These are phyloP conservation scores for Sapayoa aenigma DNA, from an alignment of 2,113 vertebrate genomes.

Conservation along the genomic window DNA sequence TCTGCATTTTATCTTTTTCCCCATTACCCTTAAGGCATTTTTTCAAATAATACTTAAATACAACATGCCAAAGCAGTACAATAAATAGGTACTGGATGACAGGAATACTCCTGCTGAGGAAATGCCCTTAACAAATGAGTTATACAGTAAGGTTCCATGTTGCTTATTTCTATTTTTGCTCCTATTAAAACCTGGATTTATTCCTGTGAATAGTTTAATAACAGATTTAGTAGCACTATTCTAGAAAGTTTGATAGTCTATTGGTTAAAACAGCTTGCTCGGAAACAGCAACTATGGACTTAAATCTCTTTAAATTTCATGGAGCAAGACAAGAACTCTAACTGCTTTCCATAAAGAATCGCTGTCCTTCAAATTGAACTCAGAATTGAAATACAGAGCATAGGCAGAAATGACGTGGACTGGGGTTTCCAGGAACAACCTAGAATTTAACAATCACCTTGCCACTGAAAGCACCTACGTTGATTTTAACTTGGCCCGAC, in stretches of 20 bases:
- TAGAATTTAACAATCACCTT: background rate
- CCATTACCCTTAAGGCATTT: background rate
- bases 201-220: background rate
- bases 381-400: background rate
- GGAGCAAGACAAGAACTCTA: background rate
- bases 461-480: background rate
- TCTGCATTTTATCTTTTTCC: background rate
- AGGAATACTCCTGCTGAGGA: background rate
- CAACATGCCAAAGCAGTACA: background rate
- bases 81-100: background rate
- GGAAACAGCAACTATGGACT: background rate
- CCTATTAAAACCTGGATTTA: background rate
- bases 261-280: background rate
- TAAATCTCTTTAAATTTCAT: background rate
- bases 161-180: background rate
- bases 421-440: background rate
- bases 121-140: background rate
- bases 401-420: background rate
- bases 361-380: background rate
- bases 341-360: background rate
- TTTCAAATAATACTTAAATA: background rate
- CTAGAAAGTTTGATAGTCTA: background rate
- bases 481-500: background rate
- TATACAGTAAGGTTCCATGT: background rate
- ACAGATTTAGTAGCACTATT: background rate